phyloP scores from a whole-genome alignment of 2,113 vertebrate species.

The Corythornis cristatus region DNA sequence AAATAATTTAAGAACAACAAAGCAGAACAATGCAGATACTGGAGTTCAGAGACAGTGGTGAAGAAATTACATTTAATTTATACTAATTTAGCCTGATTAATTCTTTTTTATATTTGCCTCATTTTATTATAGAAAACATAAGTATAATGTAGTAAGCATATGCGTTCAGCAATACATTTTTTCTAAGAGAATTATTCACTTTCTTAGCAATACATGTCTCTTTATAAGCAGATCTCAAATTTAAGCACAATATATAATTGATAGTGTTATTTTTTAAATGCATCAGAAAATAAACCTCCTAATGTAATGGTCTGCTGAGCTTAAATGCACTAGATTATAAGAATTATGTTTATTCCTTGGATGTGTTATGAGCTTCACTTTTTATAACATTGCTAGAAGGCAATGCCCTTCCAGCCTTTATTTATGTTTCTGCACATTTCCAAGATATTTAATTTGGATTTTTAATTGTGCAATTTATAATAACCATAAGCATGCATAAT shows the following conservation, averaged over 20 bases:
- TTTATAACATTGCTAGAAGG: neutral
- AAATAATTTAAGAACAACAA: neutral
- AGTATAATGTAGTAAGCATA: neutral
- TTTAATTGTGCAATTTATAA: neutral
- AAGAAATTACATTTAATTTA: slow-evolving; percentile 5
- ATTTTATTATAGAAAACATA: neutral
- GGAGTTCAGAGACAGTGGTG: neutral
- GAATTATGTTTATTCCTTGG: neutral
- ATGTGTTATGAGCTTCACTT: neutral
- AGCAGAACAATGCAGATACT: neutral
- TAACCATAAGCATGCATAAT: neutral
- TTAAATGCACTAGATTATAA: neutral
- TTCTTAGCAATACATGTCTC: neutral
- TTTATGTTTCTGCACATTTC: neutral
- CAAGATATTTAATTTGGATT: neutral
- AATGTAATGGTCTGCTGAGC: neutral
- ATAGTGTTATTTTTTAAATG: neutral
- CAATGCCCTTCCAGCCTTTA: neutral
- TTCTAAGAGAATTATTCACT: neutral
- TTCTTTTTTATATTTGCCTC: neutral
- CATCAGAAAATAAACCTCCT: neutral
- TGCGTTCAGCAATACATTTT: neutral
- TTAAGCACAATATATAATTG: neutral
- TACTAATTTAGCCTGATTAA: neutral
- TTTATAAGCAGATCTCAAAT: neutral